Evolutionary conservation across 2,888 invertebrate genomes (phyloP).

Genomic region (Adelphocoris suturalis): DNA sequence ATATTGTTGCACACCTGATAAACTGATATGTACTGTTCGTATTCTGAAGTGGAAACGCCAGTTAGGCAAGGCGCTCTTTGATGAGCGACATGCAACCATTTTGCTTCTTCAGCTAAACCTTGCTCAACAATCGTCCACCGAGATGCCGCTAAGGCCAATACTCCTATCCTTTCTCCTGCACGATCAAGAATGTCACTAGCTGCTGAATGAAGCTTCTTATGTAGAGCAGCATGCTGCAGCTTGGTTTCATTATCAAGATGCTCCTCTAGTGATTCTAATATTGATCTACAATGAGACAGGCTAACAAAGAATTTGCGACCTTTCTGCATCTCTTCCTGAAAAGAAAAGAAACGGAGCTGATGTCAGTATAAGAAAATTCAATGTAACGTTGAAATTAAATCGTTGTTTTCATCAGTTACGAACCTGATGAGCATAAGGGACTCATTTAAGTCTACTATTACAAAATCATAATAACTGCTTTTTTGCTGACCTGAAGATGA

Average conservation of each 20-base stretch:
- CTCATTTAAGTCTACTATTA: neutral
- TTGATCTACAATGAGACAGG: slow-evolving; percentile 91
- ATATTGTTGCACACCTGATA: slow-evolving; percentile 81
- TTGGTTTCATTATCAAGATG: slow-evolving; percentile 90
- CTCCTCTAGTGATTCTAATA: slow-evolving; percentile 91
- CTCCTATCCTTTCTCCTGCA: slow-evolving; percentile 89
- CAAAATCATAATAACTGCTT: neutral
- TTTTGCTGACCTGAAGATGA: slow-evolving; percentile 83
- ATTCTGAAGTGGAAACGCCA: slow-evolving; percentile 90
- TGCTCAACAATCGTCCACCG: slow-evolving; percentile 90
- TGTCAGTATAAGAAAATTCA: neutral
- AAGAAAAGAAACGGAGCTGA: neutral
- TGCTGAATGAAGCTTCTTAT: slow-evolving; percentile 87
- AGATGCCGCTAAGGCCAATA: slow-evolving; percentile 91
- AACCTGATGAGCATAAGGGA: too few species aligned
- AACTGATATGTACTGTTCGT: slow-evolving; percentile 90
- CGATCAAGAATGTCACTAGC: slow-evolving; percentile 89
- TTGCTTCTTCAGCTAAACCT: slow-evolving; percentile 89
- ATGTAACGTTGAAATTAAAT: neutral
- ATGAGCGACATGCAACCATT: slow-evolving; percentile 91
- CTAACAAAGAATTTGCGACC: slow-evolving; percentile 94
- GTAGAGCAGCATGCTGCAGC: slow-evolving; percentile 85
- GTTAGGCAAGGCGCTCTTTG: slow-evolving; percentile 90
- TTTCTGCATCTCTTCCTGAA: slow-evolving; percentile 87
- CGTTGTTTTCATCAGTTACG: neutral